Evolutionary conservation across 2,888 invertebrate genomes (phyloP).

Genomic region (Lasioglossum lativentre): DNA sequence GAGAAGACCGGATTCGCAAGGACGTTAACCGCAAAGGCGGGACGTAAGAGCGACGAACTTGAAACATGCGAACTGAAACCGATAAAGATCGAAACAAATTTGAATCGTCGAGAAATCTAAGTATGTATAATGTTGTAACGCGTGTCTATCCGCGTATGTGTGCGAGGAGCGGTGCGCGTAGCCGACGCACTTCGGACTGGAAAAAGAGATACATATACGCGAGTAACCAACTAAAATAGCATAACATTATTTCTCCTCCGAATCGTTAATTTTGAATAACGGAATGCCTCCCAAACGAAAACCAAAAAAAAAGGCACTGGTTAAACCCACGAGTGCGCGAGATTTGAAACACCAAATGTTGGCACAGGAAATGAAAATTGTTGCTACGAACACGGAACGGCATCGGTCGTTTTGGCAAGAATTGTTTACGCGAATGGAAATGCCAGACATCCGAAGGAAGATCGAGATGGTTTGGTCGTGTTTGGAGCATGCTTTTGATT

Average conservation of each 20-base stretch:
- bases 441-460: conserved; percentile 83
- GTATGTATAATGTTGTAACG: not conserved
- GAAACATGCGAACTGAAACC: not conserved
- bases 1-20: not conserved
- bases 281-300: conserved; percentile 29
- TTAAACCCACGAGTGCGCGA: conserved; percentile 72
- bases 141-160: not conserved
- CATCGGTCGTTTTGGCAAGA: conserved; percentile 82
- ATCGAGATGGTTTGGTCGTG: conserved; percentile 83
- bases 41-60: not conserved
- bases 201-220: not conserved
- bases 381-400: conserved; percentile 78
- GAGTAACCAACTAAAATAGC: not conserved
- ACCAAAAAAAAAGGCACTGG: not conserved
- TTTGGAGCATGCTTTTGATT: conserved; percentile 85
- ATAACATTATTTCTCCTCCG: not conserved
- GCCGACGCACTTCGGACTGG: not conserved
- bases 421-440: conserved; percentile 81
- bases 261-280: not conserved
- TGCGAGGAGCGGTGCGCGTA: not conserved
- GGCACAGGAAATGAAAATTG: conserved; percentile 82
- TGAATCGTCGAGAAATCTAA: not conserved
- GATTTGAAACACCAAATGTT: conserved; percentile 79
- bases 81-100: not conserved
- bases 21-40: not conserved